Evolutionary conservation across 2,113 vertebrate species (phyloP).

Genomic region (Nibea albiflora): DNA sequence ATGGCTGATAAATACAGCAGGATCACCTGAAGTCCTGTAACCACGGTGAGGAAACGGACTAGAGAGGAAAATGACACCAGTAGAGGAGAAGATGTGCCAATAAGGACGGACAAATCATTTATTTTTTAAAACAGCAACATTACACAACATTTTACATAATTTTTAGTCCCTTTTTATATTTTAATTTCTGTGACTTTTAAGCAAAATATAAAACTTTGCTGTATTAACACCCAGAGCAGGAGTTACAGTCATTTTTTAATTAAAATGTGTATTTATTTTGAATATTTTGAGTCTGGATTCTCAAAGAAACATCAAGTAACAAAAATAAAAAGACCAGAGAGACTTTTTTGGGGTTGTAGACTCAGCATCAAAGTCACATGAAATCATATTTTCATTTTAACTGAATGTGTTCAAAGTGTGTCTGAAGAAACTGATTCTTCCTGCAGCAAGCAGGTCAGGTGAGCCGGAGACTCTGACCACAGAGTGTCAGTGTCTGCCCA

Average conservation of each 20-base stretch:
- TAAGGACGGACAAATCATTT: not conserved
- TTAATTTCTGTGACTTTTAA: not conserved
- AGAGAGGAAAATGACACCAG: not conserved
- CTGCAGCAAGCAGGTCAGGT: not conserved
- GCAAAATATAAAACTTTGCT: slow-evolving; percentile 4
- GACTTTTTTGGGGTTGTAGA: not conserved
- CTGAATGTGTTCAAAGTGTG: not conserved
- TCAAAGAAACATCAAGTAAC: not conserved
- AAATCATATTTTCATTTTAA: not conserved
- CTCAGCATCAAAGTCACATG: not conserved
- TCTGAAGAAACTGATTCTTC: not conserved
- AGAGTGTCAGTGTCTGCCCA: not conserved
- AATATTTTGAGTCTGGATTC: not conserved
- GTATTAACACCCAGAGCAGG: not conserved
- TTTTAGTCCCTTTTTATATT: not conserved
- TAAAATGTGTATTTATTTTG: not conserved
- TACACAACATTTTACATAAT: not conserved
- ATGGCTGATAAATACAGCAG: not conserved
- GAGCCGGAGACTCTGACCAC: not conserved
- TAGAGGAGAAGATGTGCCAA: not conserved
- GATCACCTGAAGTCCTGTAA: not conserved
- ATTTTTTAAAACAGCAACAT: not conserved
- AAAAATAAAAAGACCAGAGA: not conserved
- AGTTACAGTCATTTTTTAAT: not conserved
- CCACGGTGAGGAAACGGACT: not conserved